Conservation (phyloP, 2,797 vertebrate genomes). For the Myiothlypis chrysogaster region DNA sequence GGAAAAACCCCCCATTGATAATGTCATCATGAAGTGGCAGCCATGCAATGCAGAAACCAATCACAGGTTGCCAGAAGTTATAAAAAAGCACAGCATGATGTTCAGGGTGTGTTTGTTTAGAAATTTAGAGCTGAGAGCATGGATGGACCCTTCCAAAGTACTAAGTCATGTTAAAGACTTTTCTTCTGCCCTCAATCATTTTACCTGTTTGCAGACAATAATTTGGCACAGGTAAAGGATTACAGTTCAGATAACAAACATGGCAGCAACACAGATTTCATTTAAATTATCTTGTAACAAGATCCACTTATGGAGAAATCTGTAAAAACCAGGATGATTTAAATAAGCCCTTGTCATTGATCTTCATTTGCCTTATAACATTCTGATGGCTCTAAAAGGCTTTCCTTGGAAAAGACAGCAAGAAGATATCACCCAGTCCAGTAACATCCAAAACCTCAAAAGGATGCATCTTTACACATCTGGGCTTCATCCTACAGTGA, state of each 20-base stretch:
- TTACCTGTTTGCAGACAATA: background rate
- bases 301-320: background rate
- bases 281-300: background rate
- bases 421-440: background rate
- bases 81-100: background rate
- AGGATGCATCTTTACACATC: background rate
- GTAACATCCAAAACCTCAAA: background rate
- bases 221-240: background rate
- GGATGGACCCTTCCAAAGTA: background rate
- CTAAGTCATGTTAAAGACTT: background rate
- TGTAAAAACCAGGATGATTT: background rate
- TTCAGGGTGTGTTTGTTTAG: background rate
- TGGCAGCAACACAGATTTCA: background rate
- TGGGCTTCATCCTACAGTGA: background rate
- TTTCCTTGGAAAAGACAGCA: background rate
- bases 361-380: background rate
- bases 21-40: background rate
- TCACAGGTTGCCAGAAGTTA: background rate
- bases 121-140: background rate
- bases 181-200: background rate
- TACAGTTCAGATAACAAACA: background rate
- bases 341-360: background rate
- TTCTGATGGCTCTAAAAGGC: background rate
- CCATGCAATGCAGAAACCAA: conserved; percentile 16
- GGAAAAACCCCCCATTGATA: background rate